A percentile compares a stretch with the other conserved stretches of the same genome.
Evolutionary conservation across 2,797 vertebrate genomes (phyloP).

Genomic region (Pogonophryne albipinna): DNA sequence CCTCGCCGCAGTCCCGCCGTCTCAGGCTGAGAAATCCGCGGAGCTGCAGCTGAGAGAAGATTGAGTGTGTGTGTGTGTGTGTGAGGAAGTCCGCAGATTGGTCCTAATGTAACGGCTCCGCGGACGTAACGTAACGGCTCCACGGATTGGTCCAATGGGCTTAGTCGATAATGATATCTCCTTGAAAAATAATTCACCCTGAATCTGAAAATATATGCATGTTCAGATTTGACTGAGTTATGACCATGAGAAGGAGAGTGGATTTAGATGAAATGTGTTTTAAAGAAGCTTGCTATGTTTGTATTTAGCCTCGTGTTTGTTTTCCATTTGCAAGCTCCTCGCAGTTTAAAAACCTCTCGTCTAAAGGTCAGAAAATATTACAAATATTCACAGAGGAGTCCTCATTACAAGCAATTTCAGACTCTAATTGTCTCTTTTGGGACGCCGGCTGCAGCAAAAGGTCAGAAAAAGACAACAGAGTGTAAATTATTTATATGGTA

Average conservation of each 20-base stretch:
- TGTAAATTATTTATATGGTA: background rate
- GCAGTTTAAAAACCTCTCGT: background rate
- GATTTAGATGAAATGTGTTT: too few species aligned
- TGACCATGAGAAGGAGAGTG: background rate
- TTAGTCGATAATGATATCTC: background rate
- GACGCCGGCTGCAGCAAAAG: slow-evolving; percentile 18
- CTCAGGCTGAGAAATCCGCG: too few species aligned
- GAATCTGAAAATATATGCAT: background rate
- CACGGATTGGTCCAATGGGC: background rate
- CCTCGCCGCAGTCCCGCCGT: too few species aligned
- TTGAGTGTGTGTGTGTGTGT: too few species aligned
- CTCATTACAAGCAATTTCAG: background rate
- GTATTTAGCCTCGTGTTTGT: too few species aligned
- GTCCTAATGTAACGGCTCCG: too few species aligned
- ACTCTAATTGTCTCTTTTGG: slow-evolving; percentile 27
- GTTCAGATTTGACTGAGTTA: background rate
- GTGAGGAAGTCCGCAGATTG: too few species aligned
- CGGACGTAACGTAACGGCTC: too few species aligned
- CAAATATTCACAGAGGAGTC: background rate
- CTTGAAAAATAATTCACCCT: background rate
- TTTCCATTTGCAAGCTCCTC: background rate
- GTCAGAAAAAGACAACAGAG: slow-evolving; percentile 1
- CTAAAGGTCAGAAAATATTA: slow-evolving; percentile 9
- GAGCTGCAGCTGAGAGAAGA: too few species aligned
- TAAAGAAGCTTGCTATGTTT: background rate